Conservation (phyloP, 2,888 invertebrate genomes). For the Zele albiditarsus region DNA sequence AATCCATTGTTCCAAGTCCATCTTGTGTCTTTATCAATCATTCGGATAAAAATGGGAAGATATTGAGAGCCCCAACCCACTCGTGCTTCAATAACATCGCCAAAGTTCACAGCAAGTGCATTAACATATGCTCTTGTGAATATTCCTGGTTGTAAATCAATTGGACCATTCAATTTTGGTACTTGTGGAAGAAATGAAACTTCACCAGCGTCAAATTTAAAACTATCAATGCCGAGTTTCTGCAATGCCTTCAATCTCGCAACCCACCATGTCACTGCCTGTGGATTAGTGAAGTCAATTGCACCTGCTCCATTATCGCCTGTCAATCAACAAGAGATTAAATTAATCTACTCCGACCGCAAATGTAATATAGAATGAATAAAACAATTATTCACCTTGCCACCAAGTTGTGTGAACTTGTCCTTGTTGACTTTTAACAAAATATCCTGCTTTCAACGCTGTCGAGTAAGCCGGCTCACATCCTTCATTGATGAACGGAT, state of each 20-base stretch:
- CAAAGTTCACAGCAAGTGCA: slow-evolving; percentile 76
- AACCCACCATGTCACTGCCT: slow-evolving; percentile 78
- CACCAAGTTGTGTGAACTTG: slow-evolving; percentile 72
- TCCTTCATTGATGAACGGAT: slow-evolving; percentile 87
- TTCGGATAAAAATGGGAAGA: slow-evolving; percentile 82
- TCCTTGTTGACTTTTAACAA: slow-evolving; percentile 70
- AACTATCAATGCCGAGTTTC: slow-evolving; percentile 80
- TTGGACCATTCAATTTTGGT: slow-evolving; percentile 75
- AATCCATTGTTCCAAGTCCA: slow-evolving; percentile 84
- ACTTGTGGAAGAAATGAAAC: slow-evolving; percentile 80
- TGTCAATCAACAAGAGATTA: slow-evolving; percentile 31
- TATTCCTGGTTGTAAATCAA: slow-evolving; percentile 76
- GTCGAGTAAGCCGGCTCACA: slow-evolving; percentile 78
- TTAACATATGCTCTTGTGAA: slow-evolving; percentile 76
- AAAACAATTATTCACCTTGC: slow-evolving; percentile 68
- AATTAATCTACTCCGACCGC: background rate
- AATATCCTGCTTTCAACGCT: slow-evolving; percentile 77
- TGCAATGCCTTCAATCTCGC: slow-evolving; percentile 75
- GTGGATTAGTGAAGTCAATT: slow-evolving; percentile 83
- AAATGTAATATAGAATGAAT: background rate
- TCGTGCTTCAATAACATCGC: slow-evolving; percentile 81
- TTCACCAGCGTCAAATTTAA: slow-evolving; percentile 90
- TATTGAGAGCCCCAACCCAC: slow-evolving; percentile 82
- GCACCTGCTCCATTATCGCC: slow-evolving; percentile 75
- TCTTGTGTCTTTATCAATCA: slow-evolving; percentile 85